phyloP scores from a whole-genome alignment of 2,113 vertebrate species.

The Mohoua ochrocephala region DNA sequence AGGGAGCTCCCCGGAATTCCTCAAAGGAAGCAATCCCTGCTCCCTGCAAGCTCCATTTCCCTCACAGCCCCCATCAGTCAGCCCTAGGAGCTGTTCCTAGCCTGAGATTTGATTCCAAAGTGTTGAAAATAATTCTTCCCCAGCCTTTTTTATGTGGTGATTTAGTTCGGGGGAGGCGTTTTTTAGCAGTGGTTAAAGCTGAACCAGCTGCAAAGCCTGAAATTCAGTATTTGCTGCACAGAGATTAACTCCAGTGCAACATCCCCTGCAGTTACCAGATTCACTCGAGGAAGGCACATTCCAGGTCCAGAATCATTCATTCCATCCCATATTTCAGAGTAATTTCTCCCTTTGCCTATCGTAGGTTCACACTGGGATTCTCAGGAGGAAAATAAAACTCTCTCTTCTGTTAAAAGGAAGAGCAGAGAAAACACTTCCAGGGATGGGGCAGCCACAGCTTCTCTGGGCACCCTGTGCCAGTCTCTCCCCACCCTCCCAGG shows the following conservation, averaged over 20 bases:
- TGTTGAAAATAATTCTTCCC: neutral
- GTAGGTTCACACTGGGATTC: neutral
- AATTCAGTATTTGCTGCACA: neutral
- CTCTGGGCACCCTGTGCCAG: neutral
- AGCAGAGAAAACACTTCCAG: neutral
- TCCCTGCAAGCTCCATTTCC: neutral
- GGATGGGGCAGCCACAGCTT: neutral
- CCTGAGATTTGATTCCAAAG: accelerated
- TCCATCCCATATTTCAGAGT: neutral
- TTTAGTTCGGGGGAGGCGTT: neutral
- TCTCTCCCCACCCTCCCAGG: neutral
- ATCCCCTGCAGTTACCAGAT: neutral
- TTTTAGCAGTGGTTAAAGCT: neutral
- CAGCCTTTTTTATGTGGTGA: neutral
- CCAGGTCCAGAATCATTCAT: neutral
- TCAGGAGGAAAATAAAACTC: neutral
- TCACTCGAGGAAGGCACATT: neutral
- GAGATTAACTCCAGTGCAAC: neutral
- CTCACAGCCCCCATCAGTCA: neutral
- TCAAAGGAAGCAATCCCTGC: too few relatives aligned
- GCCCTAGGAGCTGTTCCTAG: neutral
- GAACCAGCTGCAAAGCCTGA: neutral
- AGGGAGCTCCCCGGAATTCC: neutral
- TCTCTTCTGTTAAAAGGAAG: neutral
- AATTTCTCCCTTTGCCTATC: neutral